Base-by-base conservation (phyloP, 35 echinoderm and acorn worm species). In the Heliocidaris erythrogramma region DNA sequence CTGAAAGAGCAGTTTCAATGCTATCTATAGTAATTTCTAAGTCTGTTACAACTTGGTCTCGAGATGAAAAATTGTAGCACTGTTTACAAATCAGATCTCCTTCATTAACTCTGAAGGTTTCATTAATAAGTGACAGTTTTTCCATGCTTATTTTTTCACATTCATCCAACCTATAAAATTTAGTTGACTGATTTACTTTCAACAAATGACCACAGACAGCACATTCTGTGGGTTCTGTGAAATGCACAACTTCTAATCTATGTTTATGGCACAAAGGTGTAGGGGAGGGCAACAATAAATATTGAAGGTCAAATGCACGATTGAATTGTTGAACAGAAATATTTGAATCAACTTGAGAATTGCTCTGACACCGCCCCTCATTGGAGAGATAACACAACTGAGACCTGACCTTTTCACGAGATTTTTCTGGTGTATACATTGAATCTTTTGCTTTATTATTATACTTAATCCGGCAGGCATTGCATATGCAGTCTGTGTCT, bases 21-120 rank as follows among this genome's bases (percentile, higher is more conserved):
- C 49, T 56, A 48, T 92, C 49, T 18, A 92, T 92, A 48, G 30
- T 53, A 27, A 2, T 30, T 92, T 92, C 27, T 30, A 50, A 31
- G 27, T 91, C 89, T 8, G 89, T 30, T 48, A 47, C 30, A 30
- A 92, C 90, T 47, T 48, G 48, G 56, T 35, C 30, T 50, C 31
- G 27, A 53, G 48, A 92, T 29, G 90, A 92, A 56, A 92, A 92
- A 30, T 92, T 92, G 90, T 92, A 92, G 29, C 90, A 92, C 49
- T 92, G 90, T 48, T 92, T 92, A 92, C 90, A 92, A 13, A 92
- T 17, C 9, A 92, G 9, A 92, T 92, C 90, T 24, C 29, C 48
- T 53, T 92, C 90, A 92, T 27, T 53, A 12, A 2, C 48, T 53
- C 9, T 27, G 27, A 53, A 92, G 27, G 2, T 52, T 13, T 30